Evolutionary conservation across 2,888 invertebrate genomes (phyloP).

Genomic region (Tyria jacobaeae): DNA sequence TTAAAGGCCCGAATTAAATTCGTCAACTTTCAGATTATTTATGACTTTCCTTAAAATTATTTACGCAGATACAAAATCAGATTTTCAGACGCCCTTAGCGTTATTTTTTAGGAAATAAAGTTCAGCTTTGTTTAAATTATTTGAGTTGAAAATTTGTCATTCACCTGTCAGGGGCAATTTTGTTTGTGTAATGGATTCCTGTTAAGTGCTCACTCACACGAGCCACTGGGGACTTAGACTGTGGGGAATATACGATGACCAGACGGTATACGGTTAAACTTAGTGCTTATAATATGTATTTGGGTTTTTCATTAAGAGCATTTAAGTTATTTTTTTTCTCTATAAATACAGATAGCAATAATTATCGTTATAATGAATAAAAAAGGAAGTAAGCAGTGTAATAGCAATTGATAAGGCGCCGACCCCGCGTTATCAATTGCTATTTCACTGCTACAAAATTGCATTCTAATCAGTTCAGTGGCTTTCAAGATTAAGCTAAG

Average conservation of each 20-base stretch:
- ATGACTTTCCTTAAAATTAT: constrained; percentile 61
- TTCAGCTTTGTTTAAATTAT: constrained; percentile 39
- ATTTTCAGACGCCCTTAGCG: constrained; percentile 17
- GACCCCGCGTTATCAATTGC: too few species aligned
- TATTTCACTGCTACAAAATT: neutral
- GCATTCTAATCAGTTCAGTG: neutral
- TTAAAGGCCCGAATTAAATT: constrained; percentile 62
- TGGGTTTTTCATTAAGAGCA: neutral
- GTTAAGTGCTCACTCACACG: constrained; percentile 49
- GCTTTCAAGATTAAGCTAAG: neutral
- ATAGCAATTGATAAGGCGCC: too few species aligned
- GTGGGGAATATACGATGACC: constrained; percentile 20
- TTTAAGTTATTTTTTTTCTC: neutral
- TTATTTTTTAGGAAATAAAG: constrained; percentile 35
- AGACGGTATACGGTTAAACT: constrained; percentile 19
- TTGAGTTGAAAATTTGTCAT: constrained; percentile 31
- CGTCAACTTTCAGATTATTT: constrained; percentile 65
- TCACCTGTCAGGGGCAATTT: constrained; percentile 58
- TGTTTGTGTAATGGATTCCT: constrained; percentile 60
- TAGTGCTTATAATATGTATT: constrained; percentile 7
- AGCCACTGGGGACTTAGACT: constrained; percentile 28
- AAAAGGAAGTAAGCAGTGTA: too few species aligned
- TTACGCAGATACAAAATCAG: constrained; percentile 47
- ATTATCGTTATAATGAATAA: too few species aligned
- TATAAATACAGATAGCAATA: neutral